Conservation (phyloP, 2,797 vertebrate species). For the Gymnopithys bicolor region DNA sequence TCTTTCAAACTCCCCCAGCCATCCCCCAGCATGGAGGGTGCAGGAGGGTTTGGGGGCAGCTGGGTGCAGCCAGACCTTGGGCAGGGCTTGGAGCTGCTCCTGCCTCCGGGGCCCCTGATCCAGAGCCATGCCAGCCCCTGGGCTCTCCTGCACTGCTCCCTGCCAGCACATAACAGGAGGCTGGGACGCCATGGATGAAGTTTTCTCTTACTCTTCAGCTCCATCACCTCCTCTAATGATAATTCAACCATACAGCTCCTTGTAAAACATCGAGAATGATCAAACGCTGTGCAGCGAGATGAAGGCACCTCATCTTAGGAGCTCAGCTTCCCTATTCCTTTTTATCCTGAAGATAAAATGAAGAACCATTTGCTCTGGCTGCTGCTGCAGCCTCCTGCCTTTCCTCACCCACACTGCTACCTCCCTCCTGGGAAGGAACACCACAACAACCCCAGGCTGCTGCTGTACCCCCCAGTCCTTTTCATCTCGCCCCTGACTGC, state of each 20-base stretch:
- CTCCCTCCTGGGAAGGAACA: not conserved
- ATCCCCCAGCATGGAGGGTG: not conserved
- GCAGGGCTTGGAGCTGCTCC: not conserved
- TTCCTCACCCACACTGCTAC: not conserved
- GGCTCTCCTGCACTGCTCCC: not conserved
- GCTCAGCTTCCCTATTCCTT: slow-evolving; percentile 63
- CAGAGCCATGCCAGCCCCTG: not conserved
- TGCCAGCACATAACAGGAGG: not conserved
- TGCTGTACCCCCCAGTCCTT: not conserved
- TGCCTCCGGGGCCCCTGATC: not conserved
- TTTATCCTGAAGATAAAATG: slow-evolving; percentile 71
- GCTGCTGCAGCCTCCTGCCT: not conserved
- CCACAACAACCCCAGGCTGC: not conserved
- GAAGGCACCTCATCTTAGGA: slow-evolving; percentile 63
- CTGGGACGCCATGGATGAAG: not conserved
- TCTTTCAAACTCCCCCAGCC: not conserved
- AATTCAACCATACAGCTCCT: slow-evolving; percentile 64
- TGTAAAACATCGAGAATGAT: slow-evolving; percentile 67
- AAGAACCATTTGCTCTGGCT: slow-evolving; percentile 50
- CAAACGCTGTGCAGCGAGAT: slow-evolving; percentile 59
- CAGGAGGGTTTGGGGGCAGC: not conserved
- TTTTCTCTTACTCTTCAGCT: slow-evolving; percentile 45
- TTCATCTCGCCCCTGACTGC: not conserved
- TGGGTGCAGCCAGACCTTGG: not conserved
- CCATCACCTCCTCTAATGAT: slow-evolving; percentile 51